These are phyloP conservation scores for Rhynchonycteris naso DNA, from an alignment of 2,797 vertebrate genomes.

Conservation along the genomic window DNA sequence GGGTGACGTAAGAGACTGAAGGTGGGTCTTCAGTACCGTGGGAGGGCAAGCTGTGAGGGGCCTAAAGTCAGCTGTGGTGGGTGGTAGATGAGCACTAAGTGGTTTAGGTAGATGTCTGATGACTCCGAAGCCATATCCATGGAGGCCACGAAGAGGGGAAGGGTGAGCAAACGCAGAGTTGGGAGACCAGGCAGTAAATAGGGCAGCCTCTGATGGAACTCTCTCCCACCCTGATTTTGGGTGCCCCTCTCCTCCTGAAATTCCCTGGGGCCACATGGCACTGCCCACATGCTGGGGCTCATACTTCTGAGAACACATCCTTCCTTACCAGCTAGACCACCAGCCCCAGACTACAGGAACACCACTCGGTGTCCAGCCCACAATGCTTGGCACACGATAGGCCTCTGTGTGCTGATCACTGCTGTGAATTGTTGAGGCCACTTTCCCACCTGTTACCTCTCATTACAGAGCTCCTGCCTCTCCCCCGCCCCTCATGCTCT, in stretches of 20 bases:
- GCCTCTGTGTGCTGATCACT: neutral
- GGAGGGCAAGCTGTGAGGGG: too few relatives aligned
- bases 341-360: too few relatives aligned
- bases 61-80: accelerated
- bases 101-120: neutral
- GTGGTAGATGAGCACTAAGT: accelerated
- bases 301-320: accelerated
- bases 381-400: accelerated
- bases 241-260: neutral
- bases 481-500: neutral
- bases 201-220: neutral
- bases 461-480: neutral
- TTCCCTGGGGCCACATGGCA: too few relatives aligned
- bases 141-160: accelerated
- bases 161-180: too few relatives aligned
- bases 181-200: neutral
- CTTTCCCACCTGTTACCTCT: accelerated
- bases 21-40: neutral
- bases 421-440: too few relatives aligned
- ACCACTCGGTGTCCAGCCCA: accelerated
- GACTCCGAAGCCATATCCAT: neutral
- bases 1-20: neutral
- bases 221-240: too few relatives aligned
- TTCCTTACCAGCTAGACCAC: accelerated
- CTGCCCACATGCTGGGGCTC: neutral